phyloP scores from a whole-genome alignment of 2,797 vertebrate species.

The Odontamblyopus lacepedii region DNA sequence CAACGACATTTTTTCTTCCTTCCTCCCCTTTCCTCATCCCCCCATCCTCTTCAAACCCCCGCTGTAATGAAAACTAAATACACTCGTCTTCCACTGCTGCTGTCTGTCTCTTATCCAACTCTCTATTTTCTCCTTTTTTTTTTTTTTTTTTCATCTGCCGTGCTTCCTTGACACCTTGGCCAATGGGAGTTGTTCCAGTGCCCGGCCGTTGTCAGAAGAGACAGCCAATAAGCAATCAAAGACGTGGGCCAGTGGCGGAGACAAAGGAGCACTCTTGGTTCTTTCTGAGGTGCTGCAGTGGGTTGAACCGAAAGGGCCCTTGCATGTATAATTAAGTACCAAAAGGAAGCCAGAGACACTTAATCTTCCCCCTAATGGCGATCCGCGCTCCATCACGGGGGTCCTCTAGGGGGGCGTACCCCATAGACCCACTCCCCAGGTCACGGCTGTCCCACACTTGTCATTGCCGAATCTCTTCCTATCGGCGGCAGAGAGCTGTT shows the following conservation, averaged over 20 bases:
- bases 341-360: constrained; percentile 85
- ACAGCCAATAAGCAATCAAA: constrained; percentile 95
- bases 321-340: constrained; percentile 95
- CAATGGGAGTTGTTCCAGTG: constrained; percentile 91
- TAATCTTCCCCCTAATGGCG: constrained; percentile 93
- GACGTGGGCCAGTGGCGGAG: constrained; percentile 83
- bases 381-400: constrained; percentile 84
- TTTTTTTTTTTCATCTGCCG: constrained; percentile 60
- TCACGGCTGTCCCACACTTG: constrained; percentile 87
- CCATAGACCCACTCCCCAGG: constrained; percentile 84
- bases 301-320: constrained; percentile 81
- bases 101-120: constrained; percentile 67
- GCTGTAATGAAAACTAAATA: constrained; percentile 95
- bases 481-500: constrained; percentile 81
- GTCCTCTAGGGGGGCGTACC: constrained; percentile 82
- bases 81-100: constrained; percentile 79
- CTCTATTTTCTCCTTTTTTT: constrained; percentile 36
- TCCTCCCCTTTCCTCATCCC: constrained; percentile 80
- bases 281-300: constrained; percentile 68
- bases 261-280: constrained; percentile 79
- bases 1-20: constrained; percentile 96
- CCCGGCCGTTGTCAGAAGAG: constrained; percentile 92
- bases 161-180: constrained; percentile 82
- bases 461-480: constrained; percentile 87
- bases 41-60: constrained; percentile 75